Evolutionary conservation across 2,797 vertebrate genomes (phyloP).

Genomic region (Ptychobarbus kaznakovi): DNA sequence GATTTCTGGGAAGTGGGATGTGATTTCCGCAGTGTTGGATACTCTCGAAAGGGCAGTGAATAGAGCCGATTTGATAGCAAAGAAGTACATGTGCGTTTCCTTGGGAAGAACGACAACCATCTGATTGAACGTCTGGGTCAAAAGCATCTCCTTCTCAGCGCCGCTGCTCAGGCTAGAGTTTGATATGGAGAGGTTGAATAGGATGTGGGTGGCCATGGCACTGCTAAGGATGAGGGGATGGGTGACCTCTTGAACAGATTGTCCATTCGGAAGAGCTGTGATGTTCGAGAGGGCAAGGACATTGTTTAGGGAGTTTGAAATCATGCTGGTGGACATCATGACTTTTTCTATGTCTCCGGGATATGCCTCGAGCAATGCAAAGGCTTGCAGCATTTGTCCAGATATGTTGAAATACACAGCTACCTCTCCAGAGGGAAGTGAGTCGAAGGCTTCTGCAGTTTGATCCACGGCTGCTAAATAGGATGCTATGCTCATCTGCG

Average conservation of each 20-base stretch:
- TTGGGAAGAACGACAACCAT: conserved; percentile 49
- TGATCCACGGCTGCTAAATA: conserved; percentile 59
- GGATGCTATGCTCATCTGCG: conserved; percentile 37
- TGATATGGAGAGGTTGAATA: conserved; percentile 62
- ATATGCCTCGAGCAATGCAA: conserved; percentile 54
- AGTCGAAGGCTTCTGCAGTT: conserved; percentile 47
- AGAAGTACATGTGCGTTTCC: conserved; percentile 47
- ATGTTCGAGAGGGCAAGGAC: conserved; percentile 35
- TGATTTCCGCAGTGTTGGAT: conserved; percentile 59
- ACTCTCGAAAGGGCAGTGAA: conserved; percentile 52
- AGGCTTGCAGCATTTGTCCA: conserved; percentile 59
- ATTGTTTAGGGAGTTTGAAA: conserved; percentile 54
- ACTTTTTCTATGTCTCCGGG: conserved; percentile 57
- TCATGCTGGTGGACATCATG: conserved; percentile 43
- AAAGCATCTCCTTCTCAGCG: conserved; percentile 42
- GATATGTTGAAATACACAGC: conserved; percentile 61
- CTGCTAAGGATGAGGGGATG: conserved; percentile 57
- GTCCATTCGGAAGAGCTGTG: conserved; percentile 47
- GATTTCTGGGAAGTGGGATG: conserved; percentile 56
- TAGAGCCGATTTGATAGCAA: conserved; percentile 50
- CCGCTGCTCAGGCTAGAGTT: conserved; percentile 50
- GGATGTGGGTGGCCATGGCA: conserved; percentile 55
- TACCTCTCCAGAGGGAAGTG: conserved; percentile 56
- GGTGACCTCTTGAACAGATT: conserved; percentile 44
- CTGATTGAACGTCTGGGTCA: conserved; percentile 44